These are phyloP conservation scores for Calliopum simillimum DNA, from an alignment of 2,888 invertebrate genomes.

Conservation along the genomic window DNA sequence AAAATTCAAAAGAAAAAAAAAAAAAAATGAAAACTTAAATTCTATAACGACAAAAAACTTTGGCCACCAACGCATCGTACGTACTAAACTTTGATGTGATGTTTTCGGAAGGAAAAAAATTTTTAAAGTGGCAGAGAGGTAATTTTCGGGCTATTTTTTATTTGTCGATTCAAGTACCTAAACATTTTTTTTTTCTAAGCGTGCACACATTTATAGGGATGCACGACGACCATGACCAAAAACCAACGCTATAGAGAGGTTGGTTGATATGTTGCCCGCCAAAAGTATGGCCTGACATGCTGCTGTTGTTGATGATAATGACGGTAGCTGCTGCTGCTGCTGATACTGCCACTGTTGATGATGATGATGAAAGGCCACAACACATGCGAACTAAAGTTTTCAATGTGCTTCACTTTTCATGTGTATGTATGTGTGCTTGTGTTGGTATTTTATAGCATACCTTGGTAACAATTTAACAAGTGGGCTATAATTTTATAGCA, in stretches of 20 bases:
- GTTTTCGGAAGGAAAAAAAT: too few species aligned
- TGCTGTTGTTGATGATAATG: background rate
- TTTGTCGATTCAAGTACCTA: conserved; percentile 14
- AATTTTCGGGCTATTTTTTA: background rate
- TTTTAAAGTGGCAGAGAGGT: background rate
- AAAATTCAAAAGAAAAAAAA: too few species aligned
- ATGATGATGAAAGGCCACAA: conserved; percentile 58
- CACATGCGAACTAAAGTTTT: conserved; percentile 57
- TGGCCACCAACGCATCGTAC: too few species aligned
- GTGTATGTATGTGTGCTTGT: conserved; percentile 27
- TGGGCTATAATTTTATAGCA: conserved; percentile 20
- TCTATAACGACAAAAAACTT: too few species aligned
- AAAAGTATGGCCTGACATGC: conserved; percentile 2
- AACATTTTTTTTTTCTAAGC: background rate
- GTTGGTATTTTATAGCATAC: conserved; percentile 13
- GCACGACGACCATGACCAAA: conserved; percentile 16
- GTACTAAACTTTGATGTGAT: too few species aligned
- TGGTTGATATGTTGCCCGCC: background rate
- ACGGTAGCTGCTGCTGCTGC: background rate
- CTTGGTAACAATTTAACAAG: conserved; percentile 25
- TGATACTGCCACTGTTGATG: conserved; percentile 15
- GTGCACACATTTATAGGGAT: conserved; percentile 14
- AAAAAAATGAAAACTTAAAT: too few species aligned
- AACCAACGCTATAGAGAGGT: background rate
- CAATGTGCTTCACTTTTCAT: conserved; percentile 18